A percentile compares a stretch with the other conserved stretches of the same genome.
Conservation (phyloP, 2,797 vertebrate genomes). For the Xiphophorus birchmanni region DNA sequence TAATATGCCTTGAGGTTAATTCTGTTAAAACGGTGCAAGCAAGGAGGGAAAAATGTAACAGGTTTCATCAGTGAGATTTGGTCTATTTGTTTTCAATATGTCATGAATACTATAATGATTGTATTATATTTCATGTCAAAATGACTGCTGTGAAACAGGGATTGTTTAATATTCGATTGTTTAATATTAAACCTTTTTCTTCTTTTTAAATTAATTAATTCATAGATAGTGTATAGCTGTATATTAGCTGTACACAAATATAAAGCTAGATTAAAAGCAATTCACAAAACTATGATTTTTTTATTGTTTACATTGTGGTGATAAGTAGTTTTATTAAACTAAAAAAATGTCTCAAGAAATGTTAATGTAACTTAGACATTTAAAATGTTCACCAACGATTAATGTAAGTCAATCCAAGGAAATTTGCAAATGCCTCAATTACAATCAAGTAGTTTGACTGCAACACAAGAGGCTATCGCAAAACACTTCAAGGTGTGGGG, state of each 20-base stretch:
- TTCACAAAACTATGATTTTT: neutral
- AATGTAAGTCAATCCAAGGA: too few species aligned
- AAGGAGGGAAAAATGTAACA: conserved; percentile 17
- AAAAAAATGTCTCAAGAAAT: neutral
- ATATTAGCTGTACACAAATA: neutral
- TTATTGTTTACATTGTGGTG: neutral
- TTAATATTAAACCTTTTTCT: neutral
- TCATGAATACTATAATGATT: neutral
- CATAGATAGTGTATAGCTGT: neutral
- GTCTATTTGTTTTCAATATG: neutral
- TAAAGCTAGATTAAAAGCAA: neutral
- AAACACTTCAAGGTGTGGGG: too few species aligned
- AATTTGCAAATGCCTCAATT: too few species aligned
- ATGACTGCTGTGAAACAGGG: neutral
- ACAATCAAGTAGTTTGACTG: too few species aligned
- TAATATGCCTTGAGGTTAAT: conserved; percentile 22
- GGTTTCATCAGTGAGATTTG: conserved; percentile 7
- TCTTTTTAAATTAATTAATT: neutral
- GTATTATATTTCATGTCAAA: neutral
- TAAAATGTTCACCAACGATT: neutral
- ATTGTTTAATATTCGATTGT: neutral
- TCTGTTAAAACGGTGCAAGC: conserved; percentile 13
- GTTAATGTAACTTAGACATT: too few species aligned
- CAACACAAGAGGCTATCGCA: too few species aligned
- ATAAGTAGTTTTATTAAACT: neutral